Evolutionary conservation across 1,140 invertebrate species (phyloP), one percentile per base, ranked within the genome.

Genomic region (Cyclargus thomasi): DNA sequence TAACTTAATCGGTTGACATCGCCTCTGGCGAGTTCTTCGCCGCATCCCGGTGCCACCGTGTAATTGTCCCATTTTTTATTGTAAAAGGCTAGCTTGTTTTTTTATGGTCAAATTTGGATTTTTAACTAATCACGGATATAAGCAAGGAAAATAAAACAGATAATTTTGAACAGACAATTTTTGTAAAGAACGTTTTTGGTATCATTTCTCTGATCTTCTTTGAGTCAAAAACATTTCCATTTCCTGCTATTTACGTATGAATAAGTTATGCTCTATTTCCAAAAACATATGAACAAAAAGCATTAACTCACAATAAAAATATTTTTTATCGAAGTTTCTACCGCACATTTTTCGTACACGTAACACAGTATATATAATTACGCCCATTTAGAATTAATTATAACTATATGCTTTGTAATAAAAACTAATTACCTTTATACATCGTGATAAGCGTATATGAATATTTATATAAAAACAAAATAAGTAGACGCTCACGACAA

Each of bases 1-100:
- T 68, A 71, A 64, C 39, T 64, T 71, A 68, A 68, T 57, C 64
- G 69, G 63, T 29, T 70, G 70, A 65, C 70, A 65, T 22, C 63
- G 35, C 22, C 14, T 64, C 64, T 36, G 22, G 35, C 21, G 57
- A 35, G 59, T 64, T 20, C 21, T 64, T 62, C 62, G 16, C 21
- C 35, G 35, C 64, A 29, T 65, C 47, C 55, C 23, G 55, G 7
- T 21, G 6, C 18, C 20, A 20, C 55, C 17, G 53, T 59, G 55
- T 20, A 18, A 59, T 59, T 59, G n/a, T 8, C 14, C 10, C 39
- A 47, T 47, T 47, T 2, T 14, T 47, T 8, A 29, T 47, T 47
- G 14, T 47, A 47, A 47, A 47, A 14, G 39, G 11, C 39, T 14
- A 2, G 1, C 39, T 47, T 47, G 39, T 47, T 47, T 47, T 47